Conservation (phyloP, 2,888 invertebrate species). For the Leptarthrus brevirostris region DNA sequence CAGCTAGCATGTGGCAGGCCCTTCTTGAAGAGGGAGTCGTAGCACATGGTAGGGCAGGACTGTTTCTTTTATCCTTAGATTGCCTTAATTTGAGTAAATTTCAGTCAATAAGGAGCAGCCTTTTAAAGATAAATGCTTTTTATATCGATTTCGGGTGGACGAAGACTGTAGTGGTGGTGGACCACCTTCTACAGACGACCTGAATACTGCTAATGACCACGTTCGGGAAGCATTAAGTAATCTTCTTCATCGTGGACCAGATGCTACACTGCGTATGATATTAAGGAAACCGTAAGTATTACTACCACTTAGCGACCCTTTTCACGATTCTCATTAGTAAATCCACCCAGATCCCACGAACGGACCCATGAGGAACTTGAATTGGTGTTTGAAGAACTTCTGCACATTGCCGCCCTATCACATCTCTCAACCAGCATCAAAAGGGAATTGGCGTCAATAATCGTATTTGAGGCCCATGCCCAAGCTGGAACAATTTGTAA, state of each 20-base stretch:
- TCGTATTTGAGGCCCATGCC: constrained; percentile 83
- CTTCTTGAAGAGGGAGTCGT: constrained; percentile 83
- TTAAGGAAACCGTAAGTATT: constrained; percentile 79
- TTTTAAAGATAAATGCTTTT: constrained; percentile 84
- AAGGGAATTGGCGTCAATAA: constrained; percentile 80
- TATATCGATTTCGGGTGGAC: constrained; percentile 84
- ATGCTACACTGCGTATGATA: constrained; percentile 83
- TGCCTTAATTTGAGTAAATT: constrained; percentile 53
- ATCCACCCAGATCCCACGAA: constrained; percentile 79
- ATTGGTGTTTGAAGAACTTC: constrained; percentile 83
- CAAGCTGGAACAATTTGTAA: constrained; percentile 81
- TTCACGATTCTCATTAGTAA: no score
- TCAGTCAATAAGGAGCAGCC: constrained; percentile 81
- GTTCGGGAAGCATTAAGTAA: constrained; percentile 75
- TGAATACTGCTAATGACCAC: constrained; percentile 76
- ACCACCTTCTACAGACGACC: constrained; percentile 71
- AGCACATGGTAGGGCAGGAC: constrained; percentile 70
- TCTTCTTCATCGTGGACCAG: constrained; percentile 79
- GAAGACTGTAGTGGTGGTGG: constrained; percentile 73
- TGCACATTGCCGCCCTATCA: constrained; percentile 83
- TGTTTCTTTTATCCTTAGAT: not conserved
- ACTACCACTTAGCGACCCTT: no score
- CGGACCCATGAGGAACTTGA: constrained; percentile 82
- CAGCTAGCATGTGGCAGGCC: constrained; percentile 86
- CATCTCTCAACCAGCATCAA: constrained; percentile 86